Percentiles rank a stretch among this genome's conserved stretches.
These are phyloP conservation scores for Carcharodon carcharias DNA, from an alignment of 2,797 vertebrate species.

Conservation along the genomic window DNA sequence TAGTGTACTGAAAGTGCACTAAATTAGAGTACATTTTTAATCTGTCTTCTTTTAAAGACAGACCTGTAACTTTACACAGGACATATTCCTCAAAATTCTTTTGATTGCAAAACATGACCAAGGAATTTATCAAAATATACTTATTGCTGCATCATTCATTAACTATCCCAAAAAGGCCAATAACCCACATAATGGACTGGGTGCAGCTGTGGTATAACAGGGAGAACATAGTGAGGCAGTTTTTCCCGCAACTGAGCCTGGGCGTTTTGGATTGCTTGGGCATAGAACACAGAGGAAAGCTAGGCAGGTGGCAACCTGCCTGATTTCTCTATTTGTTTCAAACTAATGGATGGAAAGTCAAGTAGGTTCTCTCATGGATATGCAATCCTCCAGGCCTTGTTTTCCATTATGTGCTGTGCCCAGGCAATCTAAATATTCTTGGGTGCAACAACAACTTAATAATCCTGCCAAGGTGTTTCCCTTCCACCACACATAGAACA, in stretches of 20 bases:
- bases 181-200: not conserved
- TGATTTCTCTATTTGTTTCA: not conserved
- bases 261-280: not conserved
- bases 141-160: not conserved
- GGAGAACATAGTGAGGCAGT: not conserved
- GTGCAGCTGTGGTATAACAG: too few species aligned
- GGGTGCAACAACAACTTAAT: not conserved
- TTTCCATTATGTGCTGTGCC: not conserved
- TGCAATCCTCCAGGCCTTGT: not conserved
- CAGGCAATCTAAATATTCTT: not conserved
- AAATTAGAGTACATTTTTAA: not conserved
- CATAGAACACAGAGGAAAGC: not conserved
- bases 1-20: conserved; percentile 1
- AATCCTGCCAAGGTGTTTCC: not conserved
- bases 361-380: not conserved
- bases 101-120: not conserved
- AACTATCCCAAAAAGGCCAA: not conserved
- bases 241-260: not conserved
- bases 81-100: not conserved
- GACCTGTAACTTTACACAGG: not conserved
- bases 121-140: not conserved
- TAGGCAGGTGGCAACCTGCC: not conserved
- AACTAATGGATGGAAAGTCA: not conserved
- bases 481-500: not conserved
- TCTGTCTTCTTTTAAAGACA: not conserved